Evolutionary conservation across 2,888 invertebrate species (phyloP).

Genomic region (Leptinotarsa peninsularis): DNA sequence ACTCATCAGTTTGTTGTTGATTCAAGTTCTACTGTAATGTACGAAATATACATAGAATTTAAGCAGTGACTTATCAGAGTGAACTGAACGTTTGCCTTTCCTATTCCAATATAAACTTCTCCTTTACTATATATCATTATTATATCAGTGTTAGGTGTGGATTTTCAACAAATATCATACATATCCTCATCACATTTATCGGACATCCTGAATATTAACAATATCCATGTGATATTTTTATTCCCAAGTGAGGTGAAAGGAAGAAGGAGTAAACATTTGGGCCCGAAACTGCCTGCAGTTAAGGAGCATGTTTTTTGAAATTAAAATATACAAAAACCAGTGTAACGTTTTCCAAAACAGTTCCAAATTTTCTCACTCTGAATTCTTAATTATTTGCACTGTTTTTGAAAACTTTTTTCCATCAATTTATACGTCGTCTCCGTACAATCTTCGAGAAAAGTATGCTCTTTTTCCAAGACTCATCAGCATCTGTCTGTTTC

Average conservation of each 20-base stretch:
- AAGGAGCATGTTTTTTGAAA: constrained; percentile 19
- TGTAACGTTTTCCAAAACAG: neutral
- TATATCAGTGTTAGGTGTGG: neutral
- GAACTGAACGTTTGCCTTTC: no score
- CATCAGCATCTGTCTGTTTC: constrained; percentile 80
- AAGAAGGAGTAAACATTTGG: constrained; percentile 4
- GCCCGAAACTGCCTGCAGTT: constrained; percentile 6
- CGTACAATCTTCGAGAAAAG: constrained; percentile 49
- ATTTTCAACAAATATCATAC: neutral
- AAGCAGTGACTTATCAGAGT: no score
- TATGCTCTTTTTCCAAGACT: constrained; percentile 79
- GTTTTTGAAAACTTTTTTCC: constrained; percentile 24
- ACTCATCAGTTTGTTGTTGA: no score
- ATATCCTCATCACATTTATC: constrained; percentile 1
- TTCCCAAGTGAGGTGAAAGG: neutral
- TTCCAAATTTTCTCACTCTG: no score
- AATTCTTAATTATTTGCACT: neutral
- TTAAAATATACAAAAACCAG: neutral
- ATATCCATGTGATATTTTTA: neutral
- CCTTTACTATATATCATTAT: neutral
- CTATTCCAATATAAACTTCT: no score
- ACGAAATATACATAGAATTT: no score
- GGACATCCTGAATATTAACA: neutral
- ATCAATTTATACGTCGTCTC: constrained; percentile 54
- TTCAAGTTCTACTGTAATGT: no score